Conservation (phyloP, 2,888 invertebrate genomes). For the Mimumesa dahlbomi region DNA sequence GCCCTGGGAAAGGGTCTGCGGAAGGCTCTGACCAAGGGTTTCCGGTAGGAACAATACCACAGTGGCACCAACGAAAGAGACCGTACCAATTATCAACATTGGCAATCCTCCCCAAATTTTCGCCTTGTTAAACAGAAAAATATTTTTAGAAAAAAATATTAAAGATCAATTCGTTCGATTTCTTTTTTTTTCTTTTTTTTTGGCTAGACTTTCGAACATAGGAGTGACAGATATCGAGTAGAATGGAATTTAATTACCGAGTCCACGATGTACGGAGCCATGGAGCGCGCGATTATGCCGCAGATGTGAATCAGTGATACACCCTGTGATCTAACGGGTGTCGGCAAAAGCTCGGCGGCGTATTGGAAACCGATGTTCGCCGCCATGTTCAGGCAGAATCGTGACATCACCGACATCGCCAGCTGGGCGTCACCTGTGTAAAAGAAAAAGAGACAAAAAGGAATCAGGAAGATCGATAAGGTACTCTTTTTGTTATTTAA, state of each 20-base stretch:
- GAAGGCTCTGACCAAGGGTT: constrained; percentile 91
- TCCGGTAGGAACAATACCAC: constrained; percentile 91
- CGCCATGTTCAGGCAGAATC: constrained; percentile 93
- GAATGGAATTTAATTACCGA: constrained; percentile 82
- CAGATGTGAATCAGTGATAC: constrained; percentile 92
- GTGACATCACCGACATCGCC: constrained; percentile 88
- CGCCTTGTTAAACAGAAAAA: constrained; percentile 81
- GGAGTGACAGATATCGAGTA: no score
- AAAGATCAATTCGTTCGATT: no score
- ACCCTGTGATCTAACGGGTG: constrained; percentile 92
- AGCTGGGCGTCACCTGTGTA: no score
- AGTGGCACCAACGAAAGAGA: constrained; percentile 88
- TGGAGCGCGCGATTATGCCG: constrained; percentile 91
- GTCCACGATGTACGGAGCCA: constrained; percentile 92
- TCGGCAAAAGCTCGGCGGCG: constrained; percentile 92
- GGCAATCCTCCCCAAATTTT: constrained; percentile 82
- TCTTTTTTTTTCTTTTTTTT: no score
- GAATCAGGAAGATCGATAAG: no score
- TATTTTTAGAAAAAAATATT: no score
- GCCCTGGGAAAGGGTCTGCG: constrained; percentile 92
- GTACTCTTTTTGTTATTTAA: no score
- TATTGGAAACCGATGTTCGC: constrained; percentile 95
- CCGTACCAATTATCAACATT: constrained; percentile 87
- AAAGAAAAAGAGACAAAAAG: no score
- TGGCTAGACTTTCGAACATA: no score